Percentiles rank a stretch among this genome's conserved stretches.
These are phyloP conservation scores for Xestia ashworthii DNA, from an alignment of 2,888 invertebrate species.

Conservation along the genomic window DNA sequence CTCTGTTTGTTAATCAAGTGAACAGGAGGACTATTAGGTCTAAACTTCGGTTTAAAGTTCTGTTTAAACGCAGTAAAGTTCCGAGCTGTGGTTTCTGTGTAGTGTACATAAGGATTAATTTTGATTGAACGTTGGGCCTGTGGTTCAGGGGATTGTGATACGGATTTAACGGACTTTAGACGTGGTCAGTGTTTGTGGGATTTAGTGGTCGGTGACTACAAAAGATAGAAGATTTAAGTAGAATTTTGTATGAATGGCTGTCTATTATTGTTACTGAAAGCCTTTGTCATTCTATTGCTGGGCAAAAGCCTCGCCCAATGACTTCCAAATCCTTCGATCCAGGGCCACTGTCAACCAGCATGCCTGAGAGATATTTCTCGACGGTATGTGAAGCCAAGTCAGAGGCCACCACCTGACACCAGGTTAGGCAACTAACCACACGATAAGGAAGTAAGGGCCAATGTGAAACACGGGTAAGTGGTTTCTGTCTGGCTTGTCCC, in stretches of 20 bases:
- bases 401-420: too few species aligned
- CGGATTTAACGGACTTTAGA: slow-evolving; percentile 14
- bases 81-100: slow-evolving; percentile 33
- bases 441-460: too few species aligned
- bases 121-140: slow-evolving; percentile 47
- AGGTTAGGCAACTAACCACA: too few species aligned
- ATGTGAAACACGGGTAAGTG: too few species aligned
- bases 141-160: slow-evolving; percentile 35
- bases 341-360: too few species aligned
- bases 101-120: slow-evolving; percentile 42
- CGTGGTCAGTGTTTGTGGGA: slow-evolving; percentile 17
- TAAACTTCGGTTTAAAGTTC: slow-evolving; percentile 50
- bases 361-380: too few species aligned
- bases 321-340: too few species aligned
- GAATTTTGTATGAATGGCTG: background rate
- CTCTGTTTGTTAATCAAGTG: slow-evolving; percentile 51
- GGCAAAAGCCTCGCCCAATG: too few species aligned
- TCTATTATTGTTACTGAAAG: too few species aligned
- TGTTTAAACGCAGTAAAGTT: slow-evolving; percentile 39
- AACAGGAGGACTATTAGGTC: slow-evolving; percentile 40
- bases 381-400: too few species aligned
- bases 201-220: slow-evolving; percentile 4
- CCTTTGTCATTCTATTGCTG: too few species aligned
- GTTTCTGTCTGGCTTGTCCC: too few species aligned
- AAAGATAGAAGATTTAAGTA: background rate